phyloP scores from a whole-genome alignment of 1,140 invertebrate genomes.

The Atta texana region DNA sequence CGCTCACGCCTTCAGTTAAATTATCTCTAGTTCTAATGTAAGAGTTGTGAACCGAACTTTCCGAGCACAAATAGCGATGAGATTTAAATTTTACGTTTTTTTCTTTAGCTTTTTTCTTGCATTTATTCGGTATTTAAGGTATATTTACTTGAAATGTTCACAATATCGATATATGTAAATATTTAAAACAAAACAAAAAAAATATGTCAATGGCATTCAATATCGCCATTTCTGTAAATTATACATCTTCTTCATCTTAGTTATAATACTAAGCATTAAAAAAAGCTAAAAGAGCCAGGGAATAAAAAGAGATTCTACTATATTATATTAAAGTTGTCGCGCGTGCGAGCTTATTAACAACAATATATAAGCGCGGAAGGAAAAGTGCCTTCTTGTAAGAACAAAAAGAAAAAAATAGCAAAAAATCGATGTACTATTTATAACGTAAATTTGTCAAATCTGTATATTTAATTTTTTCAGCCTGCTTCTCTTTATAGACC shows the following conservation, averaged over 20 bases:
- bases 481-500: not conserved
- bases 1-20: not conserved
- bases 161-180: not conserved
- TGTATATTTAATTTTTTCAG: not conserved
- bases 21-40: constrained; percentile 7
- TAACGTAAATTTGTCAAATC: constrained; percentile 3
- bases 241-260: not conserved
- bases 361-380: constrained; percentile 60
- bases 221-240: not conserved
- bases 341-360: not conserved
- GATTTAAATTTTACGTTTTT: not conserved
- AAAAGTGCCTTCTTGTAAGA: constrained; percentile 75
- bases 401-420: constrained; percentile 24
- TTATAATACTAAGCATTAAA: not conserved
- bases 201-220: not conserved
- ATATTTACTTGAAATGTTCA: not conserved
- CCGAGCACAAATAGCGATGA: not conserved
- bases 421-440: not conserved
- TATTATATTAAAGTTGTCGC: constrained; percentile 20
- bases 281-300: not conserved
- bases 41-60: not conserved
- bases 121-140: not conserved
- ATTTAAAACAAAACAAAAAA: constrained; percentile 30
- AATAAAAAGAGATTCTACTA: constrained; percentile 37
- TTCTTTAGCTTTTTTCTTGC: not conserved